phyloP scores from a whole-genome alignment of 2,888 invertebrate species.

The Dolichomitus sp. region DNA sequence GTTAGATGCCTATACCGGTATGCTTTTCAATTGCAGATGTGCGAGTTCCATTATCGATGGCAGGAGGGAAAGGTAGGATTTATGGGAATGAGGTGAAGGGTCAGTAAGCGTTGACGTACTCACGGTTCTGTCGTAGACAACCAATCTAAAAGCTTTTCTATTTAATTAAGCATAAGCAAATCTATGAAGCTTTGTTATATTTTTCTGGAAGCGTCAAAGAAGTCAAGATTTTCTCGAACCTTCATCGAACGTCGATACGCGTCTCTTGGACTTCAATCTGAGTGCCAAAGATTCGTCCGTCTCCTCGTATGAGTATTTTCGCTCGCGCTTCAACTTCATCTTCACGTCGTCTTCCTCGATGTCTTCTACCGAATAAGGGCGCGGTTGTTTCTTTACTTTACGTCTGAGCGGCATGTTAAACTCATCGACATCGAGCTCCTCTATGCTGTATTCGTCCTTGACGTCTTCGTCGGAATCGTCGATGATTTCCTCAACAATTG shows the following conservation, averaged over 20 bases:
- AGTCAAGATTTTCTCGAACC: slow-evolving; percentile 86
- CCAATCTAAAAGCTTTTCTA: slow-evolving; percentile 59
- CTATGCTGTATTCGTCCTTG: slow-evolving; percentile 87
- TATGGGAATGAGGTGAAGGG: slow-evolving; percentile 44
- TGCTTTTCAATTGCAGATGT: slow-evolving; percentile 81
- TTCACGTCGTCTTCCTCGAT: slow-evolving; percentile 87
- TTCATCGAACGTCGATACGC: slow-evolving; percentile 90
- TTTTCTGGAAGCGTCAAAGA: slow-evolving; percentile 42
- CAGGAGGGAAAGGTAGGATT: slow-evolving; percentile 60
- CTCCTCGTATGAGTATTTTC: slow-evolving; percentile 86
- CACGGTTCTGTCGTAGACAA: slow-evolving; percentile 67
- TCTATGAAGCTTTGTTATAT: slow-evolving; percentile 71
- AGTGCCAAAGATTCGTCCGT: slow-evolving; percentile 91
- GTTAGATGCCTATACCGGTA: slow-evolving; percentile 78
- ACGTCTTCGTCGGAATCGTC: slow-evolving; percentile 89
- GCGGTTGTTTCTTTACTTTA: slow-evolving; percentile 77
- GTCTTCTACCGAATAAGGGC: slow-evolving; percentile 87
- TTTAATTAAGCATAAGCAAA: slow-evolving; percentile 57
- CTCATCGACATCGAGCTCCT: slow-evolving; percentile 83
- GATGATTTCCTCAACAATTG: slow-evolving; percentile 89
- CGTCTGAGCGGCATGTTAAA: slow-evolving; percentile 83
- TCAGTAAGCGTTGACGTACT: slow-evolving; percentile 71
- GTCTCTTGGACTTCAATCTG: slow-evolving; percentile 90
- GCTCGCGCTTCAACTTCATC: slow-evolving; percentile 85
- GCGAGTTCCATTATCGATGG: slow-evolving; percentile 64